Conservation (phyloP, 2,888 invertebrate species). For the Biston betularia region DNA sequence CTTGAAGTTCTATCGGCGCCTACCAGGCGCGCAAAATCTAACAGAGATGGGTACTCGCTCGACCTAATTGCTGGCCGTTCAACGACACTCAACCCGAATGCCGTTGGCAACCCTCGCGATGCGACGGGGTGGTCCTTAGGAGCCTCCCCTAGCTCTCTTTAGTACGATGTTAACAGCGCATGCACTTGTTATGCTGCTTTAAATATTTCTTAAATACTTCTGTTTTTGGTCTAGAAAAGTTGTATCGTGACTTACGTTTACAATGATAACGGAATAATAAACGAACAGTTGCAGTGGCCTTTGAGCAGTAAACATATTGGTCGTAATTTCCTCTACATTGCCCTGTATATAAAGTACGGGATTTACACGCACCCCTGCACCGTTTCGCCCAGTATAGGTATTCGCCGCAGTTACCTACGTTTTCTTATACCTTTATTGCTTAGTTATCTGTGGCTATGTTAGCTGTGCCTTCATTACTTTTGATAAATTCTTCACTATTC, state of each 20-base stretch:
- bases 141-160: conserved; percentile 45
- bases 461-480: background rate
- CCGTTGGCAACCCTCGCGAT: conserved; percentile 62
- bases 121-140: conserved; percentile 54
- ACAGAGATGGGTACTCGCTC: conserved; percentile 64
- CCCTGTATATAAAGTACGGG: conserved; percentile 18
- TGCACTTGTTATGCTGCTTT: conserved; percentile 40
- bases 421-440: background rate
- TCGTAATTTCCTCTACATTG: conserved; percentile 60
- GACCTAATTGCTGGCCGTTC: conserved; percentile 80
- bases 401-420: background rate
- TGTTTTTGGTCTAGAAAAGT: background rate
- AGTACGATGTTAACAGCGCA: conserved; percentile 56
- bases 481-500: background rate
- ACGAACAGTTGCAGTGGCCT: conserved; percentile 50
- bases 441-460: background rate
- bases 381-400: conserved; percentile 13
- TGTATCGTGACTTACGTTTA: background rate
- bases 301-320: conserved; percentile 22
- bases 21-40: conserved; percentile 52
- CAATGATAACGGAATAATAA: conserved; percentile 32
- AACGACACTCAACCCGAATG: conserved; percentile 77
- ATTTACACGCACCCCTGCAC: conserved; percentile 31
- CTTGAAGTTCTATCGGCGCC: conserved; percentile 56
- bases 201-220: conserved; percentile 15